Evolutionary conservation across 2,888 invertebrate species (phyloP).

Genomic region (Suillia variegata): DNA sequence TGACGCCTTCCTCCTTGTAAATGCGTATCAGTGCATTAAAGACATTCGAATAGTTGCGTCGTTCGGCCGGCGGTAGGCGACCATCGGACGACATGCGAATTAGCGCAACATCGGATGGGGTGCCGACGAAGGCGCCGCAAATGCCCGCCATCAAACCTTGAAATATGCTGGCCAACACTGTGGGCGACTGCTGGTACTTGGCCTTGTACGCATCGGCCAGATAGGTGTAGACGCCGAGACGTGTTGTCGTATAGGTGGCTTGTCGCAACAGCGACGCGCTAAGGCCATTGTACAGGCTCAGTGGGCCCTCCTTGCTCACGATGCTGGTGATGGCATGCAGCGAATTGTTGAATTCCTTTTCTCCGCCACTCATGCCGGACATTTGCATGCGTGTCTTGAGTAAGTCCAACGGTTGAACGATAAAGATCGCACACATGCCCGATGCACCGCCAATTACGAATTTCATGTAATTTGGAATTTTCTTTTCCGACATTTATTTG

Average conservation of each 20-base stretch:
- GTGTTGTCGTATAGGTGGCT: constrained; percentile 96
- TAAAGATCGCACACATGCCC: constrained; percentile 91
- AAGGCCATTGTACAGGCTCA: constrained; percentile 87
- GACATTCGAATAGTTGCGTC: constrained; percentile 93
- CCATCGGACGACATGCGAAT: constrained; percentile 99
- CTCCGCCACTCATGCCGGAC: constrained; percentile 65
- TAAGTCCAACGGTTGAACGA: constrained; percentile 96
- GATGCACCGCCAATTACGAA: constrained; percentile 83
- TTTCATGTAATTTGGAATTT: constrained; percentile 64
- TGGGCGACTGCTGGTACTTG: constrained; percentile 72
- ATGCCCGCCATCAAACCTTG: constrained; percentile 88
- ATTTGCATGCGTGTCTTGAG: constrained; percentile 98
- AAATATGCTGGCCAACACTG: constrained; percentile 78
- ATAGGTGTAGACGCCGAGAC: constrained; percentile 92
- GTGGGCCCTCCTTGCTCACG: constrained; percentile 82
- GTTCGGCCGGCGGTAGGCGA: constrained; percentile 82
- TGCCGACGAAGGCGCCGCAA: constrained; percentile 83
- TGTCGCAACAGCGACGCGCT: constrained; percentile 93
- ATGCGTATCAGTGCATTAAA: constrained; percentile 86
- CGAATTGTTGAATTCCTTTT: constrained; percentile 77
- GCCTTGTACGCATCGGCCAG: constrained; percentile 79
- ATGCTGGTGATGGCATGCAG: constrained; percentile 81
- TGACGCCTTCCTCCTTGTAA: constrained; percentile 73
- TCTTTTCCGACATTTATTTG: too few relatives aligned
- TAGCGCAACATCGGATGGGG: constrained; percentile 95